Percentiles rank a stretch among this genome's conserved stretches.
phyloP scores from a whole-genome alignment of 2,888 invertebrate species.

The Patella caerulea region DNA sequence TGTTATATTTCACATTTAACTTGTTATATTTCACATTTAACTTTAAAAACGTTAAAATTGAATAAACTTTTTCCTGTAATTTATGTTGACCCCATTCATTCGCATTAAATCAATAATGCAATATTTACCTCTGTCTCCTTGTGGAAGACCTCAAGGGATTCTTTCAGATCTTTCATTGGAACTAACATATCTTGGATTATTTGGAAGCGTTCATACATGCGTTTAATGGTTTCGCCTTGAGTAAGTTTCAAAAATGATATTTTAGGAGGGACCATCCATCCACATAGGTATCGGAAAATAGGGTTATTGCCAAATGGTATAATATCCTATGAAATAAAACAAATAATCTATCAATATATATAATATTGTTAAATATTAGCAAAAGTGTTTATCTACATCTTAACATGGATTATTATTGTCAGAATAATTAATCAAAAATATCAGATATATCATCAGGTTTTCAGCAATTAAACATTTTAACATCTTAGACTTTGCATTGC shows the following conservation, averaged over 20 bases:
- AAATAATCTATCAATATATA: not conserved
- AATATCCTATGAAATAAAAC: slow-evolving; percentile 77
- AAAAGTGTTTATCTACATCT: no score
- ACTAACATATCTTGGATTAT: slow-evolving; percentile 87
- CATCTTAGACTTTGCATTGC: no score
- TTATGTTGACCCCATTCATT: no score
- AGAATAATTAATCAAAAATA: no score
- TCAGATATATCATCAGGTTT: no score
- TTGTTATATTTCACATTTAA: no score
- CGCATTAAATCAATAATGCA: not conserved
- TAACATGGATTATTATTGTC: no score
- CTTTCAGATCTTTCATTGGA: slow-evolving; percentile 77
- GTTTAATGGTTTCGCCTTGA: slow-evolving; percentile 80
- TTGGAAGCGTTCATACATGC: slow-evolving; percentile 83
- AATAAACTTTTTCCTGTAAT: no score
- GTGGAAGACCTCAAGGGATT: slow-evolving; percentile 79
- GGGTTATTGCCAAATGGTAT: slow-evolving; percentile 86
- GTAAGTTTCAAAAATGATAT: slow-evolving; percentile 85
- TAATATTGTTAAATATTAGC: no score
- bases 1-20: no score
- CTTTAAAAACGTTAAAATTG: no score
- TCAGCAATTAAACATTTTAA: no score
- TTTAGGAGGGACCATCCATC: slow-evolving; percentile 88
- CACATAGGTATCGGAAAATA: slow-evolving; percentile 81
- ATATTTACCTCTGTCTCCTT: slow-evolving; percentile 77